Evolutionary conservation across 2,888 invertebrate species (phyloP).

Genomic region (Palloptera scutellata): DNA sequence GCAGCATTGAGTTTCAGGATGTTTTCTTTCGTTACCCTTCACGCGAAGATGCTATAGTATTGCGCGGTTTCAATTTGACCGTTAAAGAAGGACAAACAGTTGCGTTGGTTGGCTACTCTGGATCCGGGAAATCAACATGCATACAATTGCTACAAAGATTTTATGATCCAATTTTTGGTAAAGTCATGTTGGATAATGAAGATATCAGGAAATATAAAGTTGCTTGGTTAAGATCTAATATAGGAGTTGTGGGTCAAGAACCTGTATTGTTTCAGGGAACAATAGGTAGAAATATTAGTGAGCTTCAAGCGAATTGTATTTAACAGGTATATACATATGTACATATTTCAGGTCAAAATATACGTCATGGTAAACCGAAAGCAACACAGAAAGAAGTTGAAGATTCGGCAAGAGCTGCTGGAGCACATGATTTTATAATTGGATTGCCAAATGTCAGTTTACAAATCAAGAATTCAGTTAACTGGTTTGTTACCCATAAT

Average conservation of each 20-base stretch:
- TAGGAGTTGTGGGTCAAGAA: constrained; percentile 89
- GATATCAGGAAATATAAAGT: constrained; percentile 76
- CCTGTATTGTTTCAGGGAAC: constrained; percentile 84
- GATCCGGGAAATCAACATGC: constrained; percentile 85
- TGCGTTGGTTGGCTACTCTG: constrained; percentile 77
- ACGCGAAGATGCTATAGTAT: constrained; percentile 74
- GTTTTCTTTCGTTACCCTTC: constrained; percentile 83
- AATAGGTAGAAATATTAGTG: constrained; percentile 64
- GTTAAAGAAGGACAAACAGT: constrained; percentile 75
- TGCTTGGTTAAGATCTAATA: constrained; percentile 76
- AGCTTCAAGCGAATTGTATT: not conserved
- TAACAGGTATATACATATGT: not conserved
- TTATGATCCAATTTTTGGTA: constrained; percentile 73
- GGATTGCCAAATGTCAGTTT: constrained; percentile 72
- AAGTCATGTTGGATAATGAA: constrained; percentile 69
- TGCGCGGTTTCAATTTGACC: constrained; percentile 73
- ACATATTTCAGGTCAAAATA: constrained; percentile 65
- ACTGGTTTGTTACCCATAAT: not conserved
- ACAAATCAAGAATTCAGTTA: not conserved
- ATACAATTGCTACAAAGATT: constrained; percentile 79
- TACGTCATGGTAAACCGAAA: constrained; percentile 76
- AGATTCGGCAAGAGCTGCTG: constrained; percentile 76
- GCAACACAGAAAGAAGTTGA: constrained; percentile 76
- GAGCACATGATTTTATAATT: constrained; percentile 80
- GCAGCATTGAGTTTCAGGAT: constrained; percentile 75